Evolutionary conservation across 2,113 vertebrate species (phyloP).

Genomic region (Siniperca chuatsi): DNA sequence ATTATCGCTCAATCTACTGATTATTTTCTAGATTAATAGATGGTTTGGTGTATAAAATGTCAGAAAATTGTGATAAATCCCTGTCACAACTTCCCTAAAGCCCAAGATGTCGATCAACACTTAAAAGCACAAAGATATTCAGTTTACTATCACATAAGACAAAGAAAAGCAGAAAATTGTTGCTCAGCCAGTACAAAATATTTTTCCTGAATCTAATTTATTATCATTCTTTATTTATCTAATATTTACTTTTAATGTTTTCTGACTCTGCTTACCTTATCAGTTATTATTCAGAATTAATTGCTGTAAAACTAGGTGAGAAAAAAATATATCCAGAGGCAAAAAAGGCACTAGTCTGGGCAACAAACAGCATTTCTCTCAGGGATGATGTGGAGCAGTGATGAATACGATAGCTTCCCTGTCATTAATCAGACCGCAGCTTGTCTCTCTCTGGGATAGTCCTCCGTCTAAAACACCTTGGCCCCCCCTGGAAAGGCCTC

Average conservation of each 20-base stretch:
- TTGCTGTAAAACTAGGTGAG: slow-evolving; percentile 31
- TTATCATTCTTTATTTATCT: slow-evolving; percentile 36
- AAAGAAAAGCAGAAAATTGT: slow-evolving; percentile 4
- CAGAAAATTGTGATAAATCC: background rate
- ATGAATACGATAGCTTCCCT: slow-evolving; percentile 66
- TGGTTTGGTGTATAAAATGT: background rate
- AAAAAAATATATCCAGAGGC: slow-evolving; percentile 36
- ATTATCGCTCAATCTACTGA: background rate
- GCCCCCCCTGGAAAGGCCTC: slow-evolving; percentile 35
- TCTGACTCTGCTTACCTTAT: slow-evolving; percentile 23
- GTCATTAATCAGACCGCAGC: slow-evolving; percentile 77
- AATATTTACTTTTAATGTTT: slow-evolving; percentile 38
- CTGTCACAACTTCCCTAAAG: too few relatives aligned
- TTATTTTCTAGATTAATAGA: background rate
- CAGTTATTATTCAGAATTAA: slow-evolving; percentile 56
- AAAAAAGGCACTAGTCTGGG: slow-evolving; percentile 31
- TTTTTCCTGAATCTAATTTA: slow-evolving; percentile 1
- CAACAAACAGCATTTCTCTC: slow-evolving; percentile 50
- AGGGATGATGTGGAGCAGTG: slow-evolving; percentile 68
- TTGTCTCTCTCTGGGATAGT: slow-evolving; percentile 59
- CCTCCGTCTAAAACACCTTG: slow-evolving; percentile 20
- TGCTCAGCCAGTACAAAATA: background rate
- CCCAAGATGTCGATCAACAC: background rate
- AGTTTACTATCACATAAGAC: background rate
- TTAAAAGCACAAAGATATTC: background rate